Evolutionary conservation across 2,888 invertebrate species (phyloP).

Genomic region (Adelphocoris suturalis): DNA sequence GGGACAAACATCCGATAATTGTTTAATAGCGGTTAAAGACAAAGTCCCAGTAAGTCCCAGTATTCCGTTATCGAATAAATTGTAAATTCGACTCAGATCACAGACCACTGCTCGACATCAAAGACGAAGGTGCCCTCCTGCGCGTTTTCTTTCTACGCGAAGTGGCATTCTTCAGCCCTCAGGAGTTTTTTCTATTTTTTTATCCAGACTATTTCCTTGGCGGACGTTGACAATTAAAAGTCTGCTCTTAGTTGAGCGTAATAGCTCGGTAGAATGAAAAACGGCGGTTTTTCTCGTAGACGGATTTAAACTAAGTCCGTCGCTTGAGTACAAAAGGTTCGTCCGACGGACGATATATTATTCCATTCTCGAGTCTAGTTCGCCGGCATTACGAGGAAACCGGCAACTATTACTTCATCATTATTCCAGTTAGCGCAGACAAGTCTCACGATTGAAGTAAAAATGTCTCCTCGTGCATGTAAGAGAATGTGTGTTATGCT

Average conservation of each 20-base stretch:
- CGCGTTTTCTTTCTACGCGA: constrained; percentile 19
- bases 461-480: too few species aligned
- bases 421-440: background rate
- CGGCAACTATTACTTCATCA: background rate
- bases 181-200: background rate
- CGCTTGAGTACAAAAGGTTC: constrained; percentile 16
- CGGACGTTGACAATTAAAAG: constrained; percentile 54
- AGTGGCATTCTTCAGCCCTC: constrained; percentile 46
- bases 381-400: background rate
- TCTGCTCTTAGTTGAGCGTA: constrained; percentile 36
- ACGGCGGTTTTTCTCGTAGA: constrained; percentile 15
- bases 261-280: constrained; percentile 35
- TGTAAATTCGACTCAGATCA: constrained; percentile 26
- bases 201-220: constrained; percentile 39
- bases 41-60: background rate
- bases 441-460: too few species aligned
- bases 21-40: too few species aligned
- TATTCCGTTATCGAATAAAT: background rate
- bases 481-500: too few species aligned
- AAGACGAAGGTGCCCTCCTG: constrained; percentile 28
- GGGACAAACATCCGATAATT: too few species aligned
- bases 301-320: constrained; percentile 22
- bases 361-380: constrained; percentile 9
- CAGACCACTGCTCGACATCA: constrained; percentile 19
- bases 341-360: constrained; percentile 3